Percentiles rank a stretch among this genome's conserved stretches.
Conservation (phyloP, 2,888 invertebrate species). For the Caenorhabditis zanzibari region DNA sequence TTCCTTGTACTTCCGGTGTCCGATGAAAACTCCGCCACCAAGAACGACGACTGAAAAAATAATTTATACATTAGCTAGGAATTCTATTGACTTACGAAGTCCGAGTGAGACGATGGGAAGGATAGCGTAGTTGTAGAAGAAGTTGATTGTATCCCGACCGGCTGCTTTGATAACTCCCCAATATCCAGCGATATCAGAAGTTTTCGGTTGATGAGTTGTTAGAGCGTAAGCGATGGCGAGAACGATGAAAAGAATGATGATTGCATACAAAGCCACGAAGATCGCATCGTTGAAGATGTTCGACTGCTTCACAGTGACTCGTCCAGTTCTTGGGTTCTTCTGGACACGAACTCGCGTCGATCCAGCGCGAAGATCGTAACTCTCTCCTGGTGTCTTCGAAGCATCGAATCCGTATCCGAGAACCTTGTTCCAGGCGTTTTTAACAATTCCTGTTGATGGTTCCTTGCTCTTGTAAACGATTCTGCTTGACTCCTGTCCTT, state of each 20-base stretch:
- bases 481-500: slow-evolving; percentile 58
- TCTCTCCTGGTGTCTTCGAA: slow-evolving; percentile 56
- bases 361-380: slow-evolving; percentile 72
- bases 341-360: slow-evolving; percentile 58
- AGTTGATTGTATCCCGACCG: slow-evolving; percentile 67
- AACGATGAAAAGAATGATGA: slow-evolving; percentile 65
- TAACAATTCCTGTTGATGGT: slow-evolving; percentile 39
- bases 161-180: slow-evolving; percentile 68
- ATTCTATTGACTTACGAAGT: slow-evolving; percentile 30
- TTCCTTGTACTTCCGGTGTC: slow-evolving; percentile 65
- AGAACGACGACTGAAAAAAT: slow-evolving; percentile 65
- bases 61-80: no score
- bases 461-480: slow-evolving; percentile 56
- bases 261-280: slow-evolving; percentile 57
- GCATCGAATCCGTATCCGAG: slow-evolving; percentile 68
- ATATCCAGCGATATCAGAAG: slow-evolving; percentile 23
- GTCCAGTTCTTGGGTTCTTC: slow-evolving; percentile 65
- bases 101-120: slow-evolving; percentile 67
- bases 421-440: slow-evolving; percentile 67
- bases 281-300: slow-evolving; percentile 67
- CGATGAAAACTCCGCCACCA: slow-evolving; percentile 65
- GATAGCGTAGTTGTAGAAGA: slow-evolving; percentile 78
- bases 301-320: slow-evolving; percentile 62
- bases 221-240: slow-evolving; percentile 66
- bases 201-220: slow-evolving; percentile 29